Evolutionary conservation across 1,140 invertebrate genomes (phyloP).

Genomic region (Uloborus diversus): DNA sequence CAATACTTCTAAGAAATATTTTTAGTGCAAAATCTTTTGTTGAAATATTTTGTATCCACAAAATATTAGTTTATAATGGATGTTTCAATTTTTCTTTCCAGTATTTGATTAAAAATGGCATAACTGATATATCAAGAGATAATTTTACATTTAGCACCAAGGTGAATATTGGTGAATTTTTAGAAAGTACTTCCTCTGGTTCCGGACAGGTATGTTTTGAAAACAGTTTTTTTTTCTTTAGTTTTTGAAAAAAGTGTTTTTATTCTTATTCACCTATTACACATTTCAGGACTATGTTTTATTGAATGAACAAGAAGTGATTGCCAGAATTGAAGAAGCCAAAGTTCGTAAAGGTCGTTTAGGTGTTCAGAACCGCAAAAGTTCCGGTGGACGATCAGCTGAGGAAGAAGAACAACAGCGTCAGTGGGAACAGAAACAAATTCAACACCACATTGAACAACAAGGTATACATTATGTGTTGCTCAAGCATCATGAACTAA

Average conservation of each 20-base stretch:
- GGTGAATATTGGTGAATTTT: conserved; percentile 87
- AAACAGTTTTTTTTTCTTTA: not conserved
- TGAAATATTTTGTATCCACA: too few species aligned
- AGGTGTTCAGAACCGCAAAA: conserved; percentile 33
- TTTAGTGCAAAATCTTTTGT: too few species aligned
- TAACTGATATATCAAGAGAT: conserved; percentile 78
- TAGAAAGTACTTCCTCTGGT: conserved; percentile 70
- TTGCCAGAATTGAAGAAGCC: conserved; percentile 62
- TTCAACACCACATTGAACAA: conserved; percentile 64
- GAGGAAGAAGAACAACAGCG: conserved; percentile 59
- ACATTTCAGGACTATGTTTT: conserved; percentile 51
- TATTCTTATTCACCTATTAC: not conserved
- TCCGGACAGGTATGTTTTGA: conserved; percentile 59
- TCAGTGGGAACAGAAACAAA: conserved; percentile 63
- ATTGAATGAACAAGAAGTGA: conserved; percentile 63
- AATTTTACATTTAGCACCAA: conserved; percentile 93
- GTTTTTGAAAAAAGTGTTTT: not conserved
- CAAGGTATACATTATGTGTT: conserved; percentile 60
- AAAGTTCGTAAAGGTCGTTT: conserved; percentile 61
- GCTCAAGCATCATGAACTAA: too few species aligned
- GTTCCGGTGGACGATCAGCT: conserved; percentile 54
- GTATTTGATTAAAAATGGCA: conserved; percentile 66
- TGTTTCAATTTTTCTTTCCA: too few species aligned
- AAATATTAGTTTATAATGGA: too few species aligned
- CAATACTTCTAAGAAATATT: too few species aligned